A percentile compares a stretch with the other conserved stretches of the same genome.
Evolutionary conservation across 1,140 invertebrate species (phyloP).

Genomic region (Sycophaga agraensis): DNA sequence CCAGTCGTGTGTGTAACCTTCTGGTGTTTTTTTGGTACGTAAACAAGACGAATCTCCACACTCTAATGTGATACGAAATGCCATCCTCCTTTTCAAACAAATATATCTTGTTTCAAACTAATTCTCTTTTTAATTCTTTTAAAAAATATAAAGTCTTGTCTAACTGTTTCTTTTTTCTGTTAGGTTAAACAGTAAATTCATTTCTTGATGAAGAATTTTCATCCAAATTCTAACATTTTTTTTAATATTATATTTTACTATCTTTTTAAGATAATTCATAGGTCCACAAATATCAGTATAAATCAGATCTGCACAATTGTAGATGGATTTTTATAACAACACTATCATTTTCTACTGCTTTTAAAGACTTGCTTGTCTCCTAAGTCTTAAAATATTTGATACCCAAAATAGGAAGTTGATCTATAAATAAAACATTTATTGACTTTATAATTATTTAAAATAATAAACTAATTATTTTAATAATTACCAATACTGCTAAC

Average conservation of each 20-base stretch:
- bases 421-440: constrained; percentile 5
- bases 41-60: constrained; percentile 86
- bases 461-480: background rate
- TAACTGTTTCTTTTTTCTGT: background rate
- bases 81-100: constrained; percentile 57
- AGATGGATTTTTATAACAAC: background rate
- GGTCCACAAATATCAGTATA: background rate
- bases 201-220: constrained; percentile 16
- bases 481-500: no score
- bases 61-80: constrained; percentile 84
- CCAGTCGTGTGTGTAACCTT: constrained; percentile 97
- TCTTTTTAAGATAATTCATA: constrained; percentile 7
- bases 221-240: constrained; percentile 12
- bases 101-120: background rate
- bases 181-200: constrained; percentile 11
- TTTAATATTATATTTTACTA: constrained; percentile 12
- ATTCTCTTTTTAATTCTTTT: background rate
- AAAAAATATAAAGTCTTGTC: background rate
- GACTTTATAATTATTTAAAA: background rate
- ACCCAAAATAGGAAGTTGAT: background rate
- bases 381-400: background rate
- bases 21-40: constrained; percentile 74
- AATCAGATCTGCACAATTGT: no score
- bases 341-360: background rate
- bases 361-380: background rate